phyloP scores from a whole-genome alignment of 2,113 vertebrate genomes.

The Tonatia bakeri region DNA sequence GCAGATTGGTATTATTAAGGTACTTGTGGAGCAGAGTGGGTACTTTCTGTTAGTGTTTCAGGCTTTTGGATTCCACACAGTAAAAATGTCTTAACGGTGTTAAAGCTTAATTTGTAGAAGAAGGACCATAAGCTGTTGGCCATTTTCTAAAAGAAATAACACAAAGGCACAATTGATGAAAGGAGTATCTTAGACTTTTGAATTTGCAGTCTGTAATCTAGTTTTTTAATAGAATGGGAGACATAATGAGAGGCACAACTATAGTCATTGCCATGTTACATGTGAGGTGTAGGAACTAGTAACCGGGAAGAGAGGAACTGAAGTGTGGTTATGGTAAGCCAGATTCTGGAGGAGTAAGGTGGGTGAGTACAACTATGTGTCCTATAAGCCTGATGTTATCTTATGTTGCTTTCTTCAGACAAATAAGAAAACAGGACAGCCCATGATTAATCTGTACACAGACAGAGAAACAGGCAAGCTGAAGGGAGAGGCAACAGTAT shows the following conservation, averaged over 20 bases:
- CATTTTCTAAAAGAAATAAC: not conserved
- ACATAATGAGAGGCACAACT: not conserved
- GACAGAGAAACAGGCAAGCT: conserved; percentile 92
- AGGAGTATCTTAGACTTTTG: not conserved
- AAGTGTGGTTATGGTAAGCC: not conserved
- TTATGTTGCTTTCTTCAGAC: conserved; percentile 75
- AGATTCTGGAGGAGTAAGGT: not conserved
- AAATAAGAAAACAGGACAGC: conserved; percentile 93
- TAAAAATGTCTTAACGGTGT: not conserved
- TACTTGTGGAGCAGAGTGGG: conserved; percentile 31
- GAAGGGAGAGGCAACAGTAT: conserved; percentile 93
- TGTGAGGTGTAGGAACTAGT: not conserved
- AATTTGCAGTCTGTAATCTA: not conserved
- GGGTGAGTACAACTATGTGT: not conserved
- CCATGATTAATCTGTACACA: conserved; percentile 96
- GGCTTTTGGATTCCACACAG: not conserved
- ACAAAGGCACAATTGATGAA: not conserved
- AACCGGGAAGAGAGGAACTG: not conserved
- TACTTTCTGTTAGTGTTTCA: not conserved
- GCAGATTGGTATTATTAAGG: conserved; percentile 95
- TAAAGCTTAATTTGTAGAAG: not conserved
- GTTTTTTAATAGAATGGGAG: not conserved
- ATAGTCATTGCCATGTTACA: not conserved
- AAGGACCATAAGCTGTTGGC: not conserved
- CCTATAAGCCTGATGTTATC: not conserved